Base-by-base conservation (phyloP, 2,113 vertebrate genomes). In the Galemys pyrenaicus region DNA sequence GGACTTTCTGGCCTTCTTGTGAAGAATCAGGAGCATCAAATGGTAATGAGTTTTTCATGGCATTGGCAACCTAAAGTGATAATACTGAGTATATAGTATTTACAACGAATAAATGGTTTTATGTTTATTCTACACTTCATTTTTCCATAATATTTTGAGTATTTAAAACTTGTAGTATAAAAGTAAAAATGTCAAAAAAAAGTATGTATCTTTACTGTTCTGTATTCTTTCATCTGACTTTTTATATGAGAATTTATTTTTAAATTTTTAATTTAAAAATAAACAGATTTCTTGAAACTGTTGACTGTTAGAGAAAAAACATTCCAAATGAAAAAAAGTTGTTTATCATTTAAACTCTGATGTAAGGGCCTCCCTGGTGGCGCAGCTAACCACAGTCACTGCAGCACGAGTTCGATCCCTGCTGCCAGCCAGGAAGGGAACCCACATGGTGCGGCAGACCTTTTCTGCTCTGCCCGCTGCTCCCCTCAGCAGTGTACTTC, bases 21-120 rank as follows among this genome's bases (percentile, higher is more conserved):
- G 99, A 98, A 68, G 98, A 98, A 35, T 99, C 98, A 0, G 99
- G 99, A 92, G 99, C 99, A 62, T 98, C 99, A 96, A 98, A 99
- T 35, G 99, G 99, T 96, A 99, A 97, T 0, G 99, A 99, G 96
- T 99, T 99, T 98, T 99, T 99, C 99, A 99, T 99, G 41, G 99
- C 99, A 93, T 99, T 99, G 70, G 98, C 99, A 98, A 99, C 98
- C 99, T 99, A 98, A 87, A 96, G 94, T 46, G 74, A 91, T 92
- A 97, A 92, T 19, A 78, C 20, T 92, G 94, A 95, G 58, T 56
- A 46, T 92, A 9, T 82, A 92, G 92, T 54, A 85, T 80, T 94
- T 73, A 83, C 6, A 94, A 20, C 15, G n/a, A 95, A 22, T 73
- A 73, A 37, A 74, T 5, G 90, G 74, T 60, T 46, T 51, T 51